Evolutionary conservation across 2,797 vertebrate genomes (phyloP).

Genomic region (Enteromius treurensis): DNA sequence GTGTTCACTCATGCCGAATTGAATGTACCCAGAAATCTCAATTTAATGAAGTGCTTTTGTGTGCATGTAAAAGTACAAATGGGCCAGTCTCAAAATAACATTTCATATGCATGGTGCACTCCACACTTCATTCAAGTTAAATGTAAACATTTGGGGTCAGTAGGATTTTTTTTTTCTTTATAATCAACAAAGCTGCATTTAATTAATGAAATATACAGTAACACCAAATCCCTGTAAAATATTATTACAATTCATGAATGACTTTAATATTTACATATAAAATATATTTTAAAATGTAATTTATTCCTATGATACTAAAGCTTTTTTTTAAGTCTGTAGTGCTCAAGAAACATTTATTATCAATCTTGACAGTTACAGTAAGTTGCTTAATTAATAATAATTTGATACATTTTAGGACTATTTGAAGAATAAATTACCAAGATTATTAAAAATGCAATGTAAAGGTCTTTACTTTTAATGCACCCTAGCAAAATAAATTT

Average conservation of each 20-base stretch:
- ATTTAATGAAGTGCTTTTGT: conserved; percentile 20
- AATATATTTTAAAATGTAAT: neutral
- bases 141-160: neutral
- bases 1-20: conserved; percentile 24
- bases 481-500: no score
- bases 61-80: neutral
- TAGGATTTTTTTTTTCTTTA: neutral
- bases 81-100: neutral
- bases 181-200: neutral
- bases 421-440: no score
- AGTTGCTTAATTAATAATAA: no score
- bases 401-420: no score
- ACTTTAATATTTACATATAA: neutral
- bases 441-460: neutral
- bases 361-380: no score
- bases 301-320: neutral
- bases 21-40: conserved; percentile 25
- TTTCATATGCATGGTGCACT: neutral
- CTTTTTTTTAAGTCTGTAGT: neutral
- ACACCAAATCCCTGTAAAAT: neutral
- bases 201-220: neutral
- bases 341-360: no score
- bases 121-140: neutral
- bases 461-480: neutral
- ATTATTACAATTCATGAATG: neutral